These are phyloP conservation scores for Ciconia boyciana DNA, from an alignment of 2,113 vertebrate species.

Conservation along the genomic window DNA sequence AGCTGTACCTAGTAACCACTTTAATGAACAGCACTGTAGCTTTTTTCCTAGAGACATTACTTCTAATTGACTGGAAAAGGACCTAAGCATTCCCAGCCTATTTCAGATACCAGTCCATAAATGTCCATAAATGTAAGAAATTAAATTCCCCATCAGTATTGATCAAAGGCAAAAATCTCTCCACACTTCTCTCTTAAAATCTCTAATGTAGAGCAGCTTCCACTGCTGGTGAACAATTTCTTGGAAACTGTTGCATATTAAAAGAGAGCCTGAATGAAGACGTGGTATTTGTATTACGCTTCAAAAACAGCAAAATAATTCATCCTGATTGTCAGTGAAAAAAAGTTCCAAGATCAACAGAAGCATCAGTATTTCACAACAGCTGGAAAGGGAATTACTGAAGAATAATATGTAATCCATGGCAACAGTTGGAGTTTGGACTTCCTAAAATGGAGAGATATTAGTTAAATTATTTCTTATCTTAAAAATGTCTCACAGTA, in stretches of 20 bases:
- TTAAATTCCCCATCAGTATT: not conserved
- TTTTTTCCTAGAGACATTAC: not conserved
- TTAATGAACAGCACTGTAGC: not conserved
- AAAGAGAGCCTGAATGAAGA: not conserved
- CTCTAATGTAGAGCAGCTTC: not conserved
- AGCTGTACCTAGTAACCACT: not conserved
- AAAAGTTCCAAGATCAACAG: not conserved
- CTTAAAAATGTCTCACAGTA: not conserved
- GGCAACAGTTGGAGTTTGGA: not conserved
- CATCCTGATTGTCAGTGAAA: not conserved
- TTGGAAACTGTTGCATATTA: not conserved
- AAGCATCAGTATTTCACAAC: not conserved
- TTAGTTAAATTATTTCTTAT: not conserved
- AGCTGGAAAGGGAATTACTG: not conserved
- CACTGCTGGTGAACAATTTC: not conserved
- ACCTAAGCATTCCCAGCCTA: not conserved
- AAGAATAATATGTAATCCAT: not conserved
- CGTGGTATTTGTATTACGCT: not conserved
- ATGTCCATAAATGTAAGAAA: not conserved
- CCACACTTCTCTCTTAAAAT: not conserved
- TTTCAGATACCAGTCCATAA: not conserved
- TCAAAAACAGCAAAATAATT: not conserved
- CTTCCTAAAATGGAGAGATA: not conserved
- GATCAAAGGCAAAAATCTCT: not conserved
- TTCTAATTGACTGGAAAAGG: not conserved